Percentiles rank a stretch among this genome's conserved stretches.
Evolutionary conservation across 2,113 vertebrate genomes (phyloP).

Genomic region (Corythornis madagascariensis): DNA sequence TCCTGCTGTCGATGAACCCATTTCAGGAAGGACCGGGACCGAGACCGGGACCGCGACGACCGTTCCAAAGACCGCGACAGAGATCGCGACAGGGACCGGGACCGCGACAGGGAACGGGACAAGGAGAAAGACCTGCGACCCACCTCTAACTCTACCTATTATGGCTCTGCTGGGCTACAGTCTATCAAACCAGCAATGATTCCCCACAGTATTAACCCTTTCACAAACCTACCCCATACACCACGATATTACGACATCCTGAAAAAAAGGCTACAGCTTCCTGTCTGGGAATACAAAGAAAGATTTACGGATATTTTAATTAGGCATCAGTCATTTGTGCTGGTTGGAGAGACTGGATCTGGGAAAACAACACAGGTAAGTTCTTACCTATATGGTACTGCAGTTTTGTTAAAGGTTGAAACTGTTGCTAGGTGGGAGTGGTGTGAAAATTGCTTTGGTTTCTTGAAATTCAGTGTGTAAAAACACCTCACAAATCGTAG

Average conservation of each 20-base stretch:
- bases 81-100: conserved; percentile 88
- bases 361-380: conserved; percentile 97
- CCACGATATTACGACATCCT: conserved; percentile 94
- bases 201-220: conserved; percentile 92
- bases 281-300: conserved; percentile 97
- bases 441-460: background rate
- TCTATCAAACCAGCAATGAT: conserved; percentile 84
- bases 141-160: conserved; percentile 75
- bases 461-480: background rate
- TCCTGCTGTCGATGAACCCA: background rate
- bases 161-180: conserved; percentile 71
- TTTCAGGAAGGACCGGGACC: conserved; percentile 89
- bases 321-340: conserved; percentile 90
- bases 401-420: background rate
- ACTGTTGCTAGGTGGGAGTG: background rate
- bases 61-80: conserved; percentile 83
- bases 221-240: conserved; percentile 94
- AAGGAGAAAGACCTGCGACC: conserved; percentile 83
- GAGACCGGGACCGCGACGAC: conserved; percentile 89
- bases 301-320: conserved; percentile 90
- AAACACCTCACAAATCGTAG: background rate
- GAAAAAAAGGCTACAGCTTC: conserved; percentile 92
- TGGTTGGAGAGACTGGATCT: conserved; percentile 95
- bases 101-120: conserved; percentile 87
- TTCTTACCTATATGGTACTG: background rate